phyloP scores from a whole-genome alignment of 2,888 invertebrate species.

The Sussaba pulchella region DNA sequence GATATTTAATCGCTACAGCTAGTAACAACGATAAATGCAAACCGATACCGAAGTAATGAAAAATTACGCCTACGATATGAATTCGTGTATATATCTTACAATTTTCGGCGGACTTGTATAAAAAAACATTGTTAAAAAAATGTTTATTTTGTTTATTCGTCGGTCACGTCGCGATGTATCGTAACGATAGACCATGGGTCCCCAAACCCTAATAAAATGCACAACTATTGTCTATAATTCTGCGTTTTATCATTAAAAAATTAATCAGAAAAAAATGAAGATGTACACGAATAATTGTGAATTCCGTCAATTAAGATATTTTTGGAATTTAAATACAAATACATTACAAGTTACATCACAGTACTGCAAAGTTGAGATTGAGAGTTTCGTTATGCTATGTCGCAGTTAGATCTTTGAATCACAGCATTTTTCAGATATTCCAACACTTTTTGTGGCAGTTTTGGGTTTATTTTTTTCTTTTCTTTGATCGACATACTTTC shows the following conservation, averaged over 20 bases:
- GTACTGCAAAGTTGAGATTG: constrained; percentile 47
- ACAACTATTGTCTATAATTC: background rate
- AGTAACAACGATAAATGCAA: constrained; percentile 36
- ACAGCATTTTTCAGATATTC: constrained; percentile 21
- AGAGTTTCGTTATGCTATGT: constrained; percentile 31
- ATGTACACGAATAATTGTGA: constrained; percentile 7
- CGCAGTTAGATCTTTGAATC: constrained; percentile 24
- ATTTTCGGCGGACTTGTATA: constrained; percentile 12
- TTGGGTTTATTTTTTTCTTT: background rate
- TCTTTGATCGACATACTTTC: background rate
- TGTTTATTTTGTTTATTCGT: constrained; percentile 11
- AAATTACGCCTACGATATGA: constrained; percentile 15
- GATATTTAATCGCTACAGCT: constrained; percentile 23
- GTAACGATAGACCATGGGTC: constrained; percentile 28
- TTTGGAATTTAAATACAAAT: constrained; percentile 31
- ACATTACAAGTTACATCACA: constrained; percentile 63
- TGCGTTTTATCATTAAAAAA: constrained; percentile 21
- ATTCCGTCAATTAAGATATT: constrained; percentile 1
- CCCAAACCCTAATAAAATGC: constrained; percentile 36
- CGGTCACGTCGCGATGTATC: constrained; percentile 9
- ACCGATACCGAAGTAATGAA: constrained; percentile 3
- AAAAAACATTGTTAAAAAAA: constrained; percentile 48
- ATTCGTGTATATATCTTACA: constrained; percentile 36
- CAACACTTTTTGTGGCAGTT: too few species aligned
- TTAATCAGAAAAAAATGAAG: background rate